A percentile compares a stretch with the other conserved stretches of the same genome.
These are phyloP conservation scores for Trididemnum clinides DNA, from an alignment of 23 tunicate genomes.

Conservation along the genomic window DNA sequence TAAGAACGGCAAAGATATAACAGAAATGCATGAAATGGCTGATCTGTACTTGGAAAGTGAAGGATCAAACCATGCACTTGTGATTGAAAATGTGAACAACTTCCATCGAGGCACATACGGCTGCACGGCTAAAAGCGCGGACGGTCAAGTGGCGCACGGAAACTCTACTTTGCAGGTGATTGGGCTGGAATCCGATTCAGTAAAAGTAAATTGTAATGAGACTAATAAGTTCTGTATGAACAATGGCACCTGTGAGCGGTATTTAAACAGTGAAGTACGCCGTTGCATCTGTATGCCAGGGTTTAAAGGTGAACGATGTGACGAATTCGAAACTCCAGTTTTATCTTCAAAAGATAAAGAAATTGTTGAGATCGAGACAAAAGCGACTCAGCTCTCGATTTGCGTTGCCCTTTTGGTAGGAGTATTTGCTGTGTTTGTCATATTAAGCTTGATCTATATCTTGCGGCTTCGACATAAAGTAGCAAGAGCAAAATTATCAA, in stretches of 20 bases:
- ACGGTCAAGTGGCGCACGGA: conserved; percentile 24
- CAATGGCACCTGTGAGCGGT: conserved; percentile 45
- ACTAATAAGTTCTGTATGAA: conserved; percentile 38
- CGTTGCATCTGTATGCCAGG: conserved; percentile 32
- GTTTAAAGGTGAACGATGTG: conserved; percentile 49
- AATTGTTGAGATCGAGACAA: background rate
- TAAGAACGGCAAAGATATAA: conserved; percentile 29
- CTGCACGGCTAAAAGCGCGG: conserved; percentile 39
- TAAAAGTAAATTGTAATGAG: conserved; percentile 17
- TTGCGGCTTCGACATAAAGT: background rate
- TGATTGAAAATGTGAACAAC: conserved; percentile 28
- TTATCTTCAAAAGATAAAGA: background rate
- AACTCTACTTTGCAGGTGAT: conserved; percentile 14
- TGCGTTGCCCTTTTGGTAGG: conserved; percentile 19
- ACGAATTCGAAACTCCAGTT: background rate
- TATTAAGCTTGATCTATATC: background rate
- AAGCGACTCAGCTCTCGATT: conserved; percentile 9
- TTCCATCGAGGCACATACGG: conserved; percentile 50
- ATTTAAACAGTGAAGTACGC: background rate
- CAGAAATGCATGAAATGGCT: background rate
- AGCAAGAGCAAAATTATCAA: background rate
- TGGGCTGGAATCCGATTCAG: conserved; percentile 31
- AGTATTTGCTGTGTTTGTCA: conserved; percentile 14
- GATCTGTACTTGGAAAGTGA: conserved; percentile 7
- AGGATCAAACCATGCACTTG: background rate